Evolutionary conservation across 2,113 vertebrate species (phyloP), one percentile per base, ranked within the genome.

Genomic region (Gymnarchus niloticus): DNA sequence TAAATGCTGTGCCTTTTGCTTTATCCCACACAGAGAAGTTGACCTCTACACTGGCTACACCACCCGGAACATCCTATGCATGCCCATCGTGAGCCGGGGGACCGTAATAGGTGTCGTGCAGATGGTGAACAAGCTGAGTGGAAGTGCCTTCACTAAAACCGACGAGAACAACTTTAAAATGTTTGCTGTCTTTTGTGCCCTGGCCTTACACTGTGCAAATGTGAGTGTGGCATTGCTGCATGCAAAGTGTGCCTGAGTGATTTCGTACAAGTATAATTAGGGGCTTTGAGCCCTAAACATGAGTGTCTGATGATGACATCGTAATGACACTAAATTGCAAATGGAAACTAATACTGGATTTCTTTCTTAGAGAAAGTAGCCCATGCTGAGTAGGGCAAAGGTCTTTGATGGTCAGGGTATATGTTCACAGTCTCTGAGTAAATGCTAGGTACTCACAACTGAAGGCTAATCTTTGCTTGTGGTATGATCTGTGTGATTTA

Each of bases 151-250:
- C 95, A 98, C 98, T 90, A 98, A 99, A 94, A 99, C 98, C 0
- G 98, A 99, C 33, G 98, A 99, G 91, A 99, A 99, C 96, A 99
- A 99, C 96, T 99, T 99, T 93, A 99, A 99, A 93, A 99, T 99
- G 97, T 99, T 99, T 89, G 98, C 98, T 23, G 98, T 99, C 94
- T 99, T 99, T 90, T 99, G 98, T 90, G 98, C 98, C 89, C 91
- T 99, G 92, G 98, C 98, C 95, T 96, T 99, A 94, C 98, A 99
- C 97, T 99, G 98, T 96, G 98, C 98, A 95, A 99, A 99, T 78
- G 98, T 99, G 90, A 98, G 98, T 96, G 73, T 44, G 56, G 6
- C 49, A 28, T 52, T 28, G 37, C 21, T 51, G 33, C 52, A 25
- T 83, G 25, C 37, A 23, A 56, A 28, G 3, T 37, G 23, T 14